phyloP scores from a whole-genome alignment of 2,797 vertebrate genomes.

The Tenualosa ilisha region DNA sequence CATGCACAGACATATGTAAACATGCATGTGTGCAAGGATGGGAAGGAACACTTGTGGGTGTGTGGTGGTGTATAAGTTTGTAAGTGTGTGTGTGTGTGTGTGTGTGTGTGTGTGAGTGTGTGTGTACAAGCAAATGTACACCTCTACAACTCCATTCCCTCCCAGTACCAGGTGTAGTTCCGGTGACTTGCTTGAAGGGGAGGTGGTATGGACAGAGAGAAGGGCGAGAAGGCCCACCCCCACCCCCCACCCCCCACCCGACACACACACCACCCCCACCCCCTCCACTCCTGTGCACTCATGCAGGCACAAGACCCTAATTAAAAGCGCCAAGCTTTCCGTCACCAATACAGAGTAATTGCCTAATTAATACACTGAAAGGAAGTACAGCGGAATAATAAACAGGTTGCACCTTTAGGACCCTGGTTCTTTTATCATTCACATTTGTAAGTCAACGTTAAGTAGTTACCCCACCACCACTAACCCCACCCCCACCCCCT shows the following conservation, averaged over 20 bases:
- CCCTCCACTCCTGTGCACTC: slow-evolving; percentile 76
- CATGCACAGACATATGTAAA: not conserved
- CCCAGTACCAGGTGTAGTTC: not conserved
- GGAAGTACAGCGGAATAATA: slow-evolving; percentile 77
- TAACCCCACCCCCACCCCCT: not conserved
- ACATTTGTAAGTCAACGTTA: slow-evolving; percentile 52
- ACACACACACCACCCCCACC: slow-evolving; percentile 48
- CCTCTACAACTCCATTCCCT: not conserved
- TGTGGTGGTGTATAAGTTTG: not conserved
- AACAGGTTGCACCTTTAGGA: slow-evolving; percentile 73
- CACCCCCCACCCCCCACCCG: slow-evolving; percentile 50
- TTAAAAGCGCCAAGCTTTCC: slow-evolving; percentile 84
- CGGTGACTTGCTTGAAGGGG: slow-evolving; percentile 18
- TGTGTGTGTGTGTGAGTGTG: slow-evolving; percentile 28
- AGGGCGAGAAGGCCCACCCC: slow-evolving; percentile 63
- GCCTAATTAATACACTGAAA: slow-evolving; percentile 80
- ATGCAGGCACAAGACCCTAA: slow-evolving; percentile 80
- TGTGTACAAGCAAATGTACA: not conserved
- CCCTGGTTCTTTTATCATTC: slow-evolving; percentile 65
- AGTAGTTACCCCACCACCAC: slow-evolving; percentile 41
- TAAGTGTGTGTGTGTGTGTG: slow-evolving; percentile 27
- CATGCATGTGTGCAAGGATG: not conserved
- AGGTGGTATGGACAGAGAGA: slow-evolving; percentile 71
- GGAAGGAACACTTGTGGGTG: not conserved
- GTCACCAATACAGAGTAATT: slow-evolving; percentile 82